Percentiles rank a stretch among this genome's conserved stretches.
Conservation (phyloP, 2,797 vertebrate species). For the Silurus aristotelis region DNA sequence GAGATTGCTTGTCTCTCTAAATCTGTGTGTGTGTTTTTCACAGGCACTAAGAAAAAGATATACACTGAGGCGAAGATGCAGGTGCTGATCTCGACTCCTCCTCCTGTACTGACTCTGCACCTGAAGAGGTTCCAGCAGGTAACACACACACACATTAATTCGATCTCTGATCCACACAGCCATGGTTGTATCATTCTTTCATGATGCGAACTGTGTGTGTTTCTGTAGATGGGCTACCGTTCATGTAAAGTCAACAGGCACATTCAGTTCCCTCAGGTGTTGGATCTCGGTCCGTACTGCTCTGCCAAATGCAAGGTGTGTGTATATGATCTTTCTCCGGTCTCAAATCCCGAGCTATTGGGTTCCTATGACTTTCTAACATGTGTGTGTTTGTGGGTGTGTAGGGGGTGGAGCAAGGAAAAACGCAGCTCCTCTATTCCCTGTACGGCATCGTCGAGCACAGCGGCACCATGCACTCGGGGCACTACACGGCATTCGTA, state of each 20-base stretch:
- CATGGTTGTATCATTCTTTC: not conserved
- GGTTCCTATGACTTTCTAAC: not conserved
- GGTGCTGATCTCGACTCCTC: slow-evolving; percentile 90
- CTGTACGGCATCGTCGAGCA: slow-evolving; percentile 96
- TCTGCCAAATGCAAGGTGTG: slow-evolving; percentile 91
- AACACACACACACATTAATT: slow-evolving; percentile 28
- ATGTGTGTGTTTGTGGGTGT: slow-evolving; percentile 39
- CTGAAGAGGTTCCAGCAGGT: slow-evolving; percentile 98
- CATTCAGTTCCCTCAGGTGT: slow-evolving; percentile 87
- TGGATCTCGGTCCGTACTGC: slow-evolving; percentile 95
- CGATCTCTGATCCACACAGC: not conserved
- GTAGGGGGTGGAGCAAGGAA: slow-evolving; percentile 81
- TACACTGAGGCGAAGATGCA: slow-evolving; percentile 96
- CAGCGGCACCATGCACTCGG: slow-evolving; percentile 94
- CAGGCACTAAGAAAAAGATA: slow-evolving; percentile 82
- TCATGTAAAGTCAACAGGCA: slow-evolving; percentile 92
- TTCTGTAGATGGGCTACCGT: slow-evolving; percentile 85
- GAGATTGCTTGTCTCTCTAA: too few relatives aligned
- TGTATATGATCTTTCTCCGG: slow-evolving; percentile 60
- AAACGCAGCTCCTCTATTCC: slow-evolving; percentile 82
- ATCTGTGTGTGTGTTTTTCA: slow-evolving; percentile 29
- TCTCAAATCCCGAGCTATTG: not conserved
- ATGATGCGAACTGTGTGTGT: not conserved
- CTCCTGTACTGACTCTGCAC: slow-evolving; percentile 92
- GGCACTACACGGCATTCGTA: slow-evolving; percentile 94